Conservation (phyloP, 2,113 vertebrate genomes). For the Urocolius indicus region DNA sequence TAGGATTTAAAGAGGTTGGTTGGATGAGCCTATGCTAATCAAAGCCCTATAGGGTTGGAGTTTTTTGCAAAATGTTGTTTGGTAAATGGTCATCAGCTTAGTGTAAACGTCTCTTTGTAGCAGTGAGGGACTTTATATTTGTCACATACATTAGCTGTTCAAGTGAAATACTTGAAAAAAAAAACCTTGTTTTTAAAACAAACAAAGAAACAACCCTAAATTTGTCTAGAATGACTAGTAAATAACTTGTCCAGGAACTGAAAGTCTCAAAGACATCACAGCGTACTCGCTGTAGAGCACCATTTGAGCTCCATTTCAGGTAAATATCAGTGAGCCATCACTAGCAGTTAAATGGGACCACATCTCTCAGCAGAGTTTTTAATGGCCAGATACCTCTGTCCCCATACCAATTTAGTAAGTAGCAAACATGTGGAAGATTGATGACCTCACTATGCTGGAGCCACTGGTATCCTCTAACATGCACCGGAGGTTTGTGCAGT, state of each 20-base stretch:
- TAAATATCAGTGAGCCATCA: background rate
- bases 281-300: background rate
- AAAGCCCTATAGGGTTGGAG: background rate
- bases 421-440: background rate
- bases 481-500: background rate
- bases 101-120: background rate
- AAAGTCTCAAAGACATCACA: background rate
- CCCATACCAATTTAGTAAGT: background rate
- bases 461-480: background rate
- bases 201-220: accelerated
- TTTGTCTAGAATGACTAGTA: background rate
- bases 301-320: background rate
- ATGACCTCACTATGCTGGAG: background rate
- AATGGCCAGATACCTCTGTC: background rate
- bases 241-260: background rate
- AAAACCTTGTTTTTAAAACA: background rate
- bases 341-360: background rate
- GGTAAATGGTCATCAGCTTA: background rate
- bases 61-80: background rate
- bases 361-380: background rate
- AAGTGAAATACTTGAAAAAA: background rate
- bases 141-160: background rate
- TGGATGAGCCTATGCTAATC: background rate
- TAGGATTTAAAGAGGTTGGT: background rate
- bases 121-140: background rate